Conservation (phyloP, 2,888 invertebrate genomes). For the Dugesia japonica region DNA sequence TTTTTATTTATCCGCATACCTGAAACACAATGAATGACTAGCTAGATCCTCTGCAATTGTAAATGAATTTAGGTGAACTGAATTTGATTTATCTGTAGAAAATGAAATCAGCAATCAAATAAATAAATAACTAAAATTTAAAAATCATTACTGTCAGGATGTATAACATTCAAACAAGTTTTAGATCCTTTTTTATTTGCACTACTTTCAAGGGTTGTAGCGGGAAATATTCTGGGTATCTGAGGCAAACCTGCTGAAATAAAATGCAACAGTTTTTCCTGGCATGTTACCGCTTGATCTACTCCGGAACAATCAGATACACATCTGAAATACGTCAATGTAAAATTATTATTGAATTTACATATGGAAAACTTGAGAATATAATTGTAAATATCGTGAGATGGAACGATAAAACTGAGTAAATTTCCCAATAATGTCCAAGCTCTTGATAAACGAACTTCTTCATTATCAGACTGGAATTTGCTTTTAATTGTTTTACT, state of each 20-base stretch:
- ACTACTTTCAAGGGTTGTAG: neutral
- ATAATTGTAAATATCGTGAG: neutral
- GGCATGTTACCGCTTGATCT: neutral
- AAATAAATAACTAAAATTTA: neutral
- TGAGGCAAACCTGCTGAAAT: neutral
- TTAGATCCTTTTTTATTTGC: neutral
- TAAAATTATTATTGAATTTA: neutral
- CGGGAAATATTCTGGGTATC: neutral
- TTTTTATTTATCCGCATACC: no score
- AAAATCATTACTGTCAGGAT: neutral
- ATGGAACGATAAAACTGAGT: neutral
- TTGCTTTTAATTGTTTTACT: neutral
- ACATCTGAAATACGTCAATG: neutral
- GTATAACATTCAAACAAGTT: conserved; percentile 2
- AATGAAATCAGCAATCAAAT: neutral
- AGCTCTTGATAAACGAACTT: neutral
- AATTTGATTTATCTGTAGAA: neutral
- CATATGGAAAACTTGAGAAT: no score
- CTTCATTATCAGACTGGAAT: neutral
- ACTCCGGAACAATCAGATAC: neutral
- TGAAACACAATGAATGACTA: neutral
- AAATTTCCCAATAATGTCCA: conserved; percentile 10
- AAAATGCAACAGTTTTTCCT: neutral
- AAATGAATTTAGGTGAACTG: neutral
- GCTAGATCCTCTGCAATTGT: neutral